These are phyloP conservation scores for Branchipolynoe longqiensis DNA, from an alignment of 2,888 invertebrate genomes.

Conservation along the genomic window DNA sequence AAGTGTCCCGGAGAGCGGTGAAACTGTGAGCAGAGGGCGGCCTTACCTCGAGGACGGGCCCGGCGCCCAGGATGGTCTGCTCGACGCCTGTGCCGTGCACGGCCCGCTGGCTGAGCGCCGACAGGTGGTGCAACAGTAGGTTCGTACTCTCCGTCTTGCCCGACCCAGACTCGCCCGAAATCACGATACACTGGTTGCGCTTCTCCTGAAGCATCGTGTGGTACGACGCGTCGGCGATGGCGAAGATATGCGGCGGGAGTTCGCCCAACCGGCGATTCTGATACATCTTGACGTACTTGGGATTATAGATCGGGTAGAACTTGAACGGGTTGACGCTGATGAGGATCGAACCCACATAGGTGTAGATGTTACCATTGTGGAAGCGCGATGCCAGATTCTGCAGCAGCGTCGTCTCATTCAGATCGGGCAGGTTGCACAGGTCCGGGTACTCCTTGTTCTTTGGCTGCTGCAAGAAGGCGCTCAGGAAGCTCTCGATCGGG, in stretches of 20 bases:
- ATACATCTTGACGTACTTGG: constrained; percentile 97
- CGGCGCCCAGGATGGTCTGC: constrained; percentile 96
- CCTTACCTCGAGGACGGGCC: constrained; percentile 93
- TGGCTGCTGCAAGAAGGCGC: constrained; percentile 95
- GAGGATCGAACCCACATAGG: constrained; percentile 96
- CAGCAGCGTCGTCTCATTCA: constrained; percentile 95
- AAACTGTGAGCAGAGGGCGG: too few species aligned
- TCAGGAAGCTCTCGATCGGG: constrained; percentile 90
- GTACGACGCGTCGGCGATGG: constrained; percentile 96
- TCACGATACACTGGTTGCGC: constrained; percentile 96
- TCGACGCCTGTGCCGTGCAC: constrained; percentile 95
- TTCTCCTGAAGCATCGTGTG: constrained; percentile 95
- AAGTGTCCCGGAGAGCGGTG: too few species aligned
- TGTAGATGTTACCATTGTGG: constrained; percentile 95
- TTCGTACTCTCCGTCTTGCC: constrained; percentile 98
- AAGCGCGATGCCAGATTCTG: constrained; percentile 93
- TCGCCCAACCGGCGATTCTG: constrained; percentile 95
- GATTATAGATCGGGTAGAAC: constrained; percentile 98
- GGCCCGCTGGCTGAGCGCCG: constrained; percentile 93
- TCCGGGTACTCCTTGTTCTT: constrained; percentile 97
- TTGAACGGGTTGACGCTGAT: constrained; percentile 94
- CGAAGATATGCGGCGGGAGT: constrained; percentile 97
- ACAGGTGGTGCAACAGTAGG: constrained; percentile 95
- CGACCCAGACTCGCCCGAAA: constrained; percentile 96
- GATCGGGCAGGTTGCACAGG: constrained; percentile 95